phyloP scores from a whole-genome alignment of 2,113 vertebrate species.

The Muscicapa adusta region DNA sequence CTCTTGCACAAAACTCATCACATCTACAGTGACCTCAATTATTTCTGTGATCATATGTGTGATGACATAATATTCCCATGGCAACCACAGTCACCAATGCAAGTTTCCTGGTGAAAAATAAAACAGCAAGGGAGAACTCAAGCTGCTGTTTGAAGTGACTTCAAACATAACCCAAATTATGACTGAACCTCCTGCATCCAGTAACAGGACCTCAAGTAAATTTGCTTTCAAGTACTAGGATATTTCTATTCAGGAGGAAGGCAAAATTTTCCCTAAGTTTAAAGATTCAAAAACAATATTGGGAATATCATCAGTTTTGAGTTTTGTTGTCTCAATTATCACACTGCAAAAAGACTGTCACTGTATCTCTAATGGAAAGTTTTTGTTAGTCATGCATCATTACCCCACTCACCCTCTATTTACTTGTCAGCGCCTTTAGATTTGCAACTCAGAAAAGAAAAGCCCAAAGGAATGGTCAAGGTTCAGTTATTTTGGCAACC shows the following conservation, averaged over 20 bases:
- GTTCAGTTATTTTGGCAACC: neutral
- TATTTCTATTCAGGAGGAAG: neutral
- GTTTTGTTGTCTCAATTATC: neutral
- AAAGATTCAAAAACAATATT: neutral
- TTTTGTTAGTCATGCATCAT: neutral
- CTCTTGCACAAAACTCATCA: neutral
- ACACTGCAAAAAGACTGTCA: neutral
- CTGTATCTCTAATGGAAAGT: rapidly evolving
- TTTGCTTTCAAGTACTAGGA: neutral
- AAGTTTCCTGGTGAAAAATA: neutral
- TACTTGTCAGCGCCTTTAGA: rapidly evolving
- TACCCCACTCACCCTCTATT: neutral
- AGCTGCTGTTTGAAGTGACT: neutral
- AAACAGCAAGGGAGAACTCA: neutral
- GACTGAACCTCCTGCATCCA: neutral
- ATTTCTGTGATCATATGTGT: neutral
- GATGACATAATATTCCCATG: neutral
- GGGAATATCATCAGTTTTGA: neutral
- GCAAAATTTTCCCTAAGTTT: neutral
- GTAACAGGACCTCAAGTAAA: neutral
- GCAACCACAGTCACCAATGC: neutral
- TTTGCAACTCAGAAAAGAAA: neutral
- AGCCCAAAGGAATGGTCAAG: neutral
- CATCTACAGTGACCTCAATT: neutral
- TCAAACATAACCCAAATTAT: rapidly evolving